Conservation (phyloP, 2,113 vertebrate genomes). For the Nymphicus hollandicus region DNA sequence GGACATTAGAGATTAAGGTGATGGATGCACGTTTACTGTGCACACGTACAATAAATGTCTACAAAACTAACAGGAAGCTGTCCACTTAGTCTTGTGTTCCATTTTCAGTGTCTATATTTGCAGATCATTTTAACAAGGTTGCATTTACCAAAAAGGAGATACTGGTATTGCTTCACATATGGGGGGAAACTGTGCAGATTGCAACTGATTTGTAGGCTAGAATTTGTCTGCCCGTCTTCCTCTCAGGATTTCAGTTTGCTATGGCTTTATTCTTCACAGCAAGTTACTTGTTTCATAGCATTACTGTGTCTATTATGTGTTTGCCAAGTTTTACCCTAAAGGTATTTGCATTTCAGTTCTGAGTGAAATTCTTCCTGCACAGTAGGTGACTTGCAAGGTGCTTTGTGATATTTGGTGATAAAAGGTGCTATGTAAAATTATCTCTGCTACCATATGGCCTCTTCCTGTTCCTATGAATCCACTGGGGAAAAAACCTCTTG, state of each 20-base stretch:
- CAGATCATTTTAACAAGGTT: neutral
- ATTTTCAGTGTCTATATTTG: neutral
- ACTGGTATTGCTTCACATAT: neutral
- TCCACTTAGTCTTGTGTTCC: neutral
- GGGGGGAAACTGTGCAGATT: neutral
- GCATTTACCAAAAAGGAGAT: neutral
- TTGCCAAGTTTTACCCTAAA: conserved; percentile 6
- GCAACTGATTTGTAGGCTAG: neutral
- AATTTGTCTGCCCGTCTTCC: neutral
- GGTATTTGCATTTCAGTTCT: conserved; percentile 15
- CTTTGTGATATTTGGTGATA: conserved; percentile 45
- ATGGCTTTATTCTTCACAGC: neutral
- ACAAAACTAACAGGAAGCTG: neutral
- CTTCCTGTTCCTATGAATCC: neutral
- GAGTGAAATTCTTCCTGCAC: neutral
- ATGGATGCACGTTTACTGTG: neutral
- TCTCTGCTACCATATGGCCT: conserved; percentile 22
- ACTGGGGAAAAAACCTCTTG: neutral
- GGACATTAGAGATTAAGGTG: neutral
- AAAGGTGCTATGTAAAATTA: conserved; percentile 38
- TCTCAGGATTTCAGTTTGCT: neutral
- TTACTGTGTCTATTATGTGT: neutral
- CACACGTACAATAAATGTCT: neutral
- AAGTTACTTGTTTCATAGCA: neutral
- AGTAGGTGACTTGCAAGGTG: conserved; percentile 9